A percentile compares a stretch with the other conserved stretches of the same genome.
These are phyloP conservation scores for Ovis canadensis DNA, from an alignment of 2,113 vertebrate species.

Conservation along the genomic window DNA sequence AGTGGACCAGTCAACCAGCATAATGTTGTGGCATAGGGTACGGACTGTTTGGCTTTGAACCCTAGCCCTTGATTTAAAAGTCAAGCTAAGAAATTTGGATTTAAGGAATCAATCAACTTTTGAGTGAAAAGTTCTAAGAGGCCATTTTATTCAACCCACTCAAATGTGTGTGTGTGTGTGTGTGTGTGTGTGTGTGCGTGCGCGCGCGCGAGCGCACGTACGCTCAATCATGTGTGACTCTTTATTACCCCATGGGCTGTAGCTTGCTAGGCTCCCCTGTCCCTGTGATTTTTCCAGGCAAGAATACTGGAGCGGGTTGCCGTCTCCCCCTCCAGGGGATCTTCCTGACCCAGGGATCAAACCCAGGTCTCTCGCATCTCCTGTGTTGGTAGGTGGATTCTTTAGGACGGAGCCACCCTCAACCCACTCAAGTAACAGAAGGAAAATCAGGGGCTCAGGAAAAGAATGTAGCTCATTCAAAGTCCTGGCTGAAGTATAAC, in stretches of 20 bases:
- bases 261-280: not conserved
- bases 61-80: not conserved
- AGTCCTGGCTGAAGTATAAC: not conserved
- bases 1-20: not conserved
- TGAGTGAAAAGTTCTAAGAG: not conserved
- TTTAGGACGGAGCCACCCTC: not conserved
- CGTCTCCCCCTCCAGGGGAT: not conserved
- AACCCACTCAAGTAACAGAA: not conserved
- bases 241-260: not conserved
- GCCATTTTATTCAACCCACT: not conserved
- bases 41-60: not conserved
- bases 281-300: not conserved
- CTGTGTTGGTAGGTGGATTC: not conserved
- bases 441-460: not conserved
- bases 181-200: fast-evolving
- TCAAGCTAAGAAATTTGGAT: not conserved
- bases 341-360: not conserved
- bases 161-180: not conserved
- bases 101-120: not conserved
- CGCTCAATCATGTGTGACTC: not conserved
- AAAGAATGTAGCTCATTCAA: not conserved
- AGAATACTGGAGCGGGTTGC: not conserved
- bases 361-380: not conserved
- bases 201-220: fast-evolving
- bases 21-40: not conserved